A percentile compares a stretch with the other conserved stretches of the same genome.
Conservation (phyloP, 2,888 invertebrate species). For the Onchidella celtica region DNA sequence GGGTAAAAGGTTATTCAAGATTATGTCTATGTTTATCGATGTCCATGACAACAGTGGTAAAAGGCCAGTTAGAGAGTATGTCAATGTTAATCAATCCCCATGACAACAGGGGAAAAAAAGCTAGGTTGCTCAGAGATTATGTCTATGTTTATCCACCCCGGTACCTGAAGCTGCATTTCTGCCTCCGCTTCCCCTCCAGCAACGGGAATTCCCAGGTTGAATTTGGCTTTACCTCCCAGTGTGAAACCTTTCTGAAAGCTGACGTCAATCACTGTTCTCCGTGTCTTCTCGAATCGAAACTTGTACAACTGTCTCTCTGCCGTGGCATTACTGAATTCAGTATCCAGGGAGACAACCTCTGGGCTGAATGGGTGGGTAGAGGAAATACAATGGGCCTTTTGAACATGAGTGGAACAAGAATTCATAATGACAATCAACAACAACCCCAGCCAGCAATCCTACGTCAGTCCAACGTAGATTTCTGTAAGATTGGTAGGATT, state of each 20-base stretch:
- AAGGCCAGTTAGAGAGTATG: too few relatives aligned
- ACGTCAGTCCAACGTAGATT: too few relatives aligned
- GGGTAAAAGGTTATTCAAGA: too few relatives aligned
- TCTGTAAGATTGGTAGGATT: too few relatives aligned
- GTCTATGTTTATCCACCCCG: too few relatives aligned
- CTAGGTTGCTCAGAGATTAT: too few relatives aligned
- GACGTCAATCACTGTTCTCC: slow-evolving; percentile 51
- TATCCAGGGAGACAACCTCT: slow-evolving; percentile 50
- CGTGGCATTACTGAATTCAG: slow-evolving; percentile 55
- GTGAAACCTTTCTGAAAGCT: slow-evolving; percentile 57
- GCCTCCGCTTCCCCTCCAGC: slow-evolving; percentile 14
- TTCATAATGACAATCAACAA: not conserved
- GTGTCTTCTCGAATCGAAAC: slow-evolving; percentile 54
- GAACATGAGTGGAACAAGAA: not conserved
- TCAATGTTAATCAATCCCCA: too few relatives aligned
- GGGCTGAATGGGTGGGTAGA: too few relatives aligned
- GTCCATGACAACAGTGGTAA: too few relatives aligned
- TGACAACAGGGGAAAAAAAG: too few relatives aligned
- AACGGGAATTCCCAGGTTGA: slow-evolving; percentile 53
- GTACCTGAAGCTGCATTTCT: slow-evolving; percentile 44
- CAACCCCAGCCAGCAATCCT: too few relatives aligned
- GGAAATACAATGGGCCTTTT: not conserved
- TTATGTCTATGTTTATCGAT: too few relatives aligned
- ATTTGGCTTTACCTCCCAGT: slow-evolving; percentile 54
- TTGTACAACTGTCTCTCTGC: slow-evolving; percentile 53